These are phyloP conservation scores for Ophonus ardosiacus DNA, from an alignment of 2,888 invertebrate species.

Conservation along the genomic window DNA sequence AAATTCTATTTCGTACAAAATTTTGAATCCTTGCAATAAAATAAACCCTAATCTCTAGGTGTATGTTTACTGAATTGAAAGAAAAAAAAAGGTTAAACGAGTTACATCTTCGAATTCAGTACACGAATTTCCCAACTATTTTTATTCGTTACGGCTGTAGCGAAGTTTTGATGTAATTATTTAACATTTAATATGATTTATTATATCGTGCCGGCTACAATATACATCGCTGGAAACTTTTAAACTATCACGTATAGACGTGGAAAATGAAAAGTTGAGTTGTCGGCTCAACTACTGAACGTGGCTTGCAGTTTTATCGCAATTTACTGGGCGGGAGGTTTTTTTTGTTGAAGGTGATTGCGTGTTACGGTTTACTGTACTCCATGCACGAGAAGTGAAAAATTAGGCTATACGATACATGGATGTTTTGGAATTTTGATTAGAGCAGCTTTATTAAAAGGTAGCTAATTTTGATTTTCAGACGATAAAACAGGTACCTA, in stretches of 20 bases:
- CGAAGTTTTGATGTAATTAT: constrained; percentile 59
- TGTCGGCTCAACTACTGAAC: constrained; percentile 44
- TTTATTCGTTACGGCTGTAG: constrained; percentile 49
- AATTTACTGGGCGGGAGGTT: constrained; percentile 25
- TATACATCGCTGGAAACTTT: constrained; percentile 54
- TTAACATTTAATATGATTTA: constrained; percentile 62
- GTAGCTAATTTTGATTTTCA: constrained; percentile 2
- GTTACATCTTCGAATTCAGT: constrained; percentile 37
- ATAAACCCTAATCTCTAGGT: neutral
- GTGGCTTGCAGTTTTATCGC: constrained; percentile 47
- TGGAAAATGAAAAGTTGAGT: constrained; percentile 45
- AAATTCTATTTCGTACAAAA: neutral
- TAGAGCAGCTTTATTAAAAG: constrained; percentile 22
- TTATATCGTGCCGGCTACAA: constrained; percentile 58
- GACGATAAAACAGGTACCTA: neutral
- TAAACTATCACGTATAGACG: constrained; percentile 50
- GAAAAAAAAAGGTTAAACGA: constrained; percentile 27
- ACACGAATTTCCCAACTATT: constrained; percentile 48
- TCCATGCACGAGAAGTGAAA: constrained; percentile 29
- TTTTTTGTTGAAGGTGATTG: constrained; percentile 28
- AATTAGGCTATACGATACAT: constrained; percentile 41
- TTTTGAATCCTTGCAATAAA: neutral
- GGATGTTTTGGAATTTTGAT: constrained; percentile 46
- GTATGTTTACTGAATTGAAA: neutral
- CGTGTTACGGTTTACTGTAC: constrained; percentile 14